phyloP scores from a whole-genome alignment of 1,140 invertebrate species.

The Platorchestia sp. region DNA sequence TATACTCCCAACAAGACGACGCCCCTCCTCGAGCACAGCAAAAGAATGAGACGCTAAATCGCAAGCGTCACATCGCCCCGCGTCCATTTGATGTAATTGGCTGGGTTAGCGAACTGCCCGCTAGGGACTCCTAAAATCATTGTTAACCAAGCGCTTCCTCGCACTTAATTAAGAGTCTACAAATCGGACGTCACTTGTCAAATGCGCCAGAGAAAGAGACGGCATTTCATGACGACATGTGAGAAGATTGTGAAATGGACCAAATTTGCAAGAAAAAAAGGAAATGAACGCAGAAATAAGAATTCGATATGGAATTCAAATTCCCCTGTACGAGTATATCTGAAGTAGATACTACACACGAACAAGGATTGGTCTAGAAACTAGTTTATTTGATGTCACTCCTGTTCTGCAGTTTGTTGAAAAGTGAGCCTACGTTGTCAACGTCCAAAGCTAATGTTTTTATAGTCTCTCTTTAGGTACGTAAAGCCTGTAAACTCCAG shows the following conservation, averaged over 20 bases:
- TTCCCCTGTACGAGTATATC: too few species aligned
- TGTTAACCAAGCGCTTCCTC: neutral
- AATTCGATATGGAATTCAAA: too few species aligned
- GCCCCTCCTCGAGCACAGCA: neutral
- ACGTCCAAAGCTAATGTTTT: too few species aligned
- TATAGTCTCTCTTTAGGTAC: too few species aligned
- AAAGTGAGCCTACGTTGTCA: too few species aligned
- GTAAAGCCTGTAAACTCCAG: too few species aligned
- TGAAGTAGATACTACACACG: too few species aligned
- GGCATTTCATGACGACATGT: neutral
- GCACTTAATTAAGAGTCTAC: conserved; percentile 25
- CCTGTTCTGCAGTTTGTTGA: too few species aligned
- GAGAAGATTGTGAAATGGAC: neutral
- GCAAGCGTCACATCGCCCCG: neutral
- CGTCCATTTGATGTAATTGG: conserved; percentile 46
- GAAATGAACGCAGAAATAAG: too few species aligned
- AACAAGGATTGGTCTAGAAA: too few species aligned
- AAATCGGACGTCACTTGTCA: neutral
- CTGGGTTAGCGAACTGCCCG: neutral
- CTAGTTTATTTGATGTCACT: too few species aligned
- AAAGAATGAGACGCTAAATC: neutral
- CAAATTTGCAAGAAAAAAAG: neutral
- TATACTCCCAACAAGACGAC: too few species aligned
- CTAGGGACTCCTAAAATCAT: conserved; percentile 34
- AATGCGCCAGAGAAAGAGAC: neutral